Conservation (phyloP, 2,113 vertebrate species). For the Phaetusa simplex region DNA sequence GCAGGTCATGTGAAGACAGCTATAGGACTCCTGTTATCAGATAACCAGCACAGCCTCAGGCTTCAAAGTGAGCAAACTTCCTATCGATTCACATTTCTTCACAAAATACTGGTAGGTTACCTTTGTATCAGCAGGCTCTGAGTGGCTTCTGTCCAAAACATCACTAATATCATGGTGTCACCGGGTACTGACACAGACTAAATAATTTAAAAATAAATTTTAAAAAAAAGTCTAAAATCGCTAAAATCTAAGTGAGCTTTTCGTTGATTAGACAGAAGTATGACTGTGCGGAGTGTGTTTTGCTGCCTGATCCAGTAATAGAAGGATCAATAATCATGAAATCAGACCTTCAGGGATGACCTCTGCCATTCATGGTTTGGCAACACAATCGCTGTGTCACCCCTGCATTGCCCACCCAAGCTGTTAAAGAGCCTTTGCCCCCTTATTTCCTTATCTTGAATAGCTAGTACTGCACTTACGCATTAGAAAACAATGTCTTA, state of each 20-base stretch:
- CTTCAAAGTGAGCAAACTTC: background rate
- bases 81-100: background rate
- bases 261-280: background rate
- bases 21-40: background rate
- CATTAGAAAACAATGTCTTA: background rate
- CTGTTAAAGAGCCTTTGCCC: background rate
- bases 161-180: background rate
- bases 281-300: background rate
- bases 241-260: background rate
- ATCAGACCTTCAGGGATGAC: background rate
- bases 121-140: background rate
- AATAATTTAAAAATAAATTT: background rate
- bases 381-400: background rate
- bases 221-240: background rate
- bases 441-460: background rate
- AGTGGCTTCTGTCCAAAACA: background rate
- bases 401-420: background rate
- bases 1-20: background rate
- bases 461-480: background rate
- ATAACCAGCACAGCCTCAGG: background rate
- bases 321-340: background rate
- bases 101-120: background rate
- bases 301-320: background rate
- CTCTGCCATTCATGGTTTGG: background rate
- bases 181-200: background rate